Conservation (phyloP, 2,888 invertebrate species). For the Sminthurinus aureus region DNA sequence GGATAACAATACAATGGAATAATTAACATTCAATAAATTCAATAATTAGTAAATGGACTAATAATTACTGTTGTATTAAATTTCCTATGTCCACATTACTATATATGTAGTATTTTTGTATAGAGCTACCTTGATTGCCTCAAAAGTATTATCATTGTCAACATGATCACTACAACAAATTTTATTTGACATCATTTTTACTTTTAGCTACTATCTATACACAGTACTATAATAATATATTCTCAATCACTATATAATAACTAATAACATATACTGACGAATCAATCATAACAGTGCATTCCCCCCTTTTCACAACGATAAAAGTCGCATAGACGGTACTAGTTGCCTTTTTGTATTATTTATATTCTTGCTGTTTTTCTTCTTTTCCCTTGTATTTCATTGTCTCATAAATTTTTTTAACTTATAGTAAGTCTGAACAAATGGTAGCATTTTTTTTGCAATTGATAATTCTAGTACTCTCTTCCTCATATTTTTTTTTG, state of each 20-base stretch:
- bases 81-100: too few species aligned
- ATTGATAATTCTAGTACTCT: neutral
- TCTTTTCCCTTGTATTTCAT: neutral
- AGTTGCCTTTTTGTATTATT: too few species aligned
- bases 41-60: too few species aligned
- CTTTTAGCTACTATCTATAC: neutral
- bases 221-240: neutral
- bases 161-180: neutral
- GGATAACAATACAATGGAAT: neutral
- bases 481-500: constrained; percentile 4
- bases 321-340: neutral
- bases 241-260: neutral
- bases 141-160: neutral
- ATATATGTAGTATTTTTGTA: too few species aligned
- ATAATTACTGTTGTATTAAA: too few species aligned
- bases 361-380: neutral
- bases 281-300: neutral
- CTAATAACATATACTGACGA: too few species aligned
- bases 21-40: too few species aligned
- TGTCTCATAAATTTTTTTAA: neutral
- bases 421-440: neutral
- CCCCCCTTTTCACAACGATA: neutral
- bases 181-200: neutral
- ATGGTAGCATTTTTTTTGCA: neutral
- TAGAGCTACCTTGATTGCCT: neutral